phyloP scores from a whole-genome alignment of 2,113 vertebrate species.

The Eurystomus gularis region DNA sequence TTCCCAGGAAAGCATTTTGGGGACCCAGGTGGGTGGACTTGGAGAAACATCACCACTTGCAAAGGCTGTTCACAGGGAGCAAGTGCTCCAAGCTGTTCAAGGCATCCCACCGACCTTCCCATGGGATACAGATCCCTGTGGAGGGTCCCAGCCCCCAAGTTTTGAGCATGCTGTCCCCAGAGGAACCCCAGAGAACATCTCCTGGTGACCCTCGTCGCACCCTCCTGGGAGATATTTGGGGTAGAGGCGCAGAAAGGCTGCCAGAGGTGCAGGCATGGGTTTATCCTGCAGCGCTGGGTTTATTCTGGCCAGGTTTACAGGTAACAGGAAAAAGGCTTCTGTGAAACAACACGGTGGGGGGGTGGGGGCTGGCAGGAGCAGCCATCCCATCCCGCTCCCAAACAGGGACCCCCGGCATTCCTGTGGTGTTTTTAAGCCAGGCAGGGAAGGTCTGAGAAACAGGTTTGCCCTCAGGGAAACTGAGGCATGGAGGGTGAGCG shows the following conservation, averaged over 20 bases:
- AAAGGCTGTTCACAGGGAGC: not conserved
- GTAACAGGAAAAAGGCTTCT: not conserved
- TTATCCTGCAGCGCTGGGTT: not conserved
- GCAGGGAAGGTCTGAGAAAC: not conserved
- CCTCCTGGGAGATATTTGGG: not conserved
- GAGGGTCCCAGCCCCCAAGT: not conserved
- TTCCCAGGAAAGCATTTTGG: not conserved
- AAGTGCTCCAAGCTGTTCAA: not conserved
- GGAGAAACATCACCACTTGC: not conserved
- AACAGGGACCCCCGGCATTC: accelerated
- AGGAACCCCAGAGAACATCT: not conserved
- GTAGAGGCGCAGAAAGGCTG: not conserved
- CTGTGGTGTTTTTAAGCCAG: not conserved
- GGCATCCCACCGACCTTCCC: not conserved
- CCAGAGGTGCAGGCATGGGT: not conserved
- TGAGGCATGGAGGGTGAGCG: not conserved
- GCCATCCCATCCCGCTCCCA: not conserved
- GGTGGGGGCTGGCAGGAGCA: not conserved
- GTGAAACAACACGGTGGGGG: not conserved
- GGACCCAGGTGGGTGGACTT: not conserved
- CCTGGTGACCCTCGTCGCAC: no score
- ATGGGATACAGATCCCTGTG: accelerated
- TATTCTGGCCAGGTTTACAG: not conserved
- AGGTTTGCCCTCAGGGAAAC: not conserved
- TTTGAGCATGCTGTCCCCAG: accelerated